Evolutionary conservation across 1,140 invertebrate genomes (phyloP), one percentile per base, ranked within the genome.

Genomic region (Amphibalanus amphitrite): DNA sequence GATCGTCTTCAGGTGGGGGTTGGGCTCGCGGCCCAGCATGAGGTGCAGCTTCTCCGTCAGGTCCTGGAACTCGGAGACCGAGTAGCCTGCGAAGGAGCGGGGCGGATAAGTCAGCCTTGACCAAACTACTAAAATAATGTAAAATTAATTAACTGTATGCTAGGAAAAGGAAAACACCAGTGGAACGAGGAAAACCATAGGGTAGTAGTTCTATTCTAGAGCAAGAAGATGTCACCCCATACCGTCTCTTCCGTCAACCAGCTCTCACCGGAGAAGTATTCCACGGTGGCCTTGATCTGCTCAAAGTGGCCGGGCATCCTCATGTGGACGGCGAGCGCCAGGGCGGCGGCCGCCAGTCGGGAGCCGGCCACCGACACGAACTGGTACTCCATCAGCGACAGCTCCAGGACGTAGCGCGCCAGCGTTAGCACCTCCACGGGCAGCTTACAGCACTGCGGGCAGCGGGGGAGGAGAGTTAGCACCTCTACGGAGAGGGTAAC

Each of bases 391-490:
- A 97, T 90, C 67, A 98, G 81, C 0, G 92, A 92, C 76, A 88
- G 86, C 82, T 99, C 97, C 74, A 98, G 83, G 77, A 98, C 91
- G 80, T 88, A 99, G 74, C 96, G 86, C 20, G 94, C 93, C 74
- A 98, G 81, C 0, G 96, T 98, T 71, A 98, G 82, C 3, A 90
- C 89, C 64, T 90, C 87, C 91, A 98, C 95, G n/a, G 88, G 86
- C 28, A 92, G 85, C 80, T 91, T 89, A 38, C 87, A 88, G 83
- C 91, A 93, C 91, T 94, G 76, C 15, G 33, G 33, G 33, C 4
- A 38, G 33, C 33, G 15, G 33, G 33, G 33, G 33, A 38, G 33
- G 33, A 4, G 33, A 38, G 33, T 38, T 38, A 38, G 33, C 33
- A 38, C 33, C 33, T 38, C 33, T 15, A 38, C 15, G 15, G 33